Evolutionary conservation across 2,113 vertebrate species (phyloP).

Genomic region (Baryphthengus martii): DNA sequence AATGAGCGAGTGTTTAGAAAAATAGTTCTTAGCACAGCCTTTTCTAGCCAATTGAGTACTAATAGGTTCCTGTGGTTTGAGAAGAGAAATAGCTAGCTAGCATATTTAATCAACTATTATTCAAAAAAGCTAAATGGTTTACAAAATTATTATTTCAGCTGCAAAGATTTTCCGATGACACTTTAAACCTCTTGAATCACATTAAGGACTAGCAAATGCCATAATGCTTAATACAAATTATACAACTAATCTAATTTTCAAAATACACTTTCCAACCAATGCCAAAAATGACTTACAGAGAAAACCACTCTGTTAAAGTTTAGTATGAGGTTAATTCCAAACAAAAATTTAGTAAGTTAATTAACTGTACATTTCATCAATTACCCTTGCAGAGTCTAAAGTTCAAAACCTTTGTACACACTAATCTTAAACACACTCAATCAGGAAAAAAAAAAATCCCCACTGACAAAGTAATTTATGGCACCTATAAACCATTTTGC

Average conservation of each 20-base stretch:
- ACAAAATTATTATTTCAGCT: neutral
- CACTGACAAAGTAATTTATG: neutral
- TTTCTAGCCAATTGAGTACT: neutral
- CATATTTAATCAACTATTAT: neutral
- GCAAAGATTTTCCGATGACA: neutral
- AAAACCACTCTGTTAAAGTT: neutral
- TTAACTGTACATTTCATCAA: neutral
- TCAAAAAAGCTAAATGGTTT: neutral
- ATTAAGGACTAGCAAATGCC: neutral
- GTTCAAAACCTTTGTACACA: neutral
- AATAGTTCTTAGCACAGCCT: neutral
- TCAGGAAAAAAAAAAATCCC: neutral
- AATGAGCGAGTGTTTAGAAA: neutral
- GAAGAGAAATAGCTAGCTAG: neutral
- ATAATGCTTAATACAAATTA: neutral
- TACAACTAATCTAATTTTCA: neutral
- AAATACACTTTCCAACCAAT: neutral
- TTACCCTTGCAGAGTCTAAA: neutral
- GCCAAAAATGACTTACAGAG: neutral
- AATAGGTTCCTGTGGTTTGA: neutral
- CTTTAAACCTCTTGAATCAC: neutral
- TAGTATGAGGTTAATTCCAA: neutral
- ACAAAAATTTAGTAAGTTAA: neutral
- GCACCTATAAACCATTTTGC: neutral
- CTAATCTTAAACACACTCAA: neutral